Percentiles rank a stretch among this genome's conserved stretches.
These are phyloP conservation scores for Oreochromis mossambicus DNA, from an alignment of 2,797 vertebrate species.

Conservation along the genomic window DNA sequence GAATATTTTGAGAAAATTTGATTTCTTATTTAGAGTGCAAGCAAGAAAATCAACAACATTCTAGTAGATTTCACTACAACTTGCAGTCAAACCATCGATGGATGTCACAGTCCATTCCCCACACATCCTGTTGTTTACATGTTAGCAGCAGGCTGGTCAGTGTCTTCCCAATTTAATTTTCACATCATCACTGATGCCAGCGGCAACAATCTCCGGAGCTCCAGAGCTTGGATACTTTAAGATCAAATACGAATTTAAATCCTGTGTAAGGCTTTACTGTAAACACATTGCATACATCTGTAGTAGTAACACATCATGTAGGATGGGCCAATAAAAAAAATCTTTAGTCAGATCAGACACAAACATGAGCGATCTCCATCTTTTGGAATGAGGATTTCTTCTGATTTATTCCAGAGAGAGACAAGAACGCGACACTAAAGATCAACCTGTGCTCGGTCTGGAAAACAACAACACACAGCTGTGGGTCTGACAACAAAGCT, in stretches of 20 bases:
- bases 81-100: neutral
- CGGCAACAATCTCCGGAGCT: accelerated
- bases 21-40: no score
- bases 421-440: neutral
- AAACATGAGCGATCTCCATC: neutral
- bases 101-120: neutral
- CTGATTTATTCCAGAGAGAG: neutral
- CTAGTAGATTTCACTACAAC: neutral
- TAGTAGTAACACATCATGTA: neutral
- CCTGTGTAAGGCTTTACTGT: neutral
- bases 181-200: no score
- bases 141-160: no score
- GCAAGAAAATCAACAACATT: neutral
- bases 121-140: neutral
- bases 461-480: neutral
- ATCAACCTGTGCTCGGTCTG: neutral
- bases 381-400: neutral
- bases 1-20: neutral
- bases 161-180: no score
- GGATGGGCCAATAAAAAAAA: neutral
- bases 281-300: neutral
- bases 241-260: neutral
- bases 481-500: neutral
- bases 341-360: neutral
- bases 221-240: neutral